A percentile compares a stretch with the other conserved stretches of the same genome.
Conservation (phyloP, 1,140 invertebrate species). For the Leptinotarsa defecta region DNA sequence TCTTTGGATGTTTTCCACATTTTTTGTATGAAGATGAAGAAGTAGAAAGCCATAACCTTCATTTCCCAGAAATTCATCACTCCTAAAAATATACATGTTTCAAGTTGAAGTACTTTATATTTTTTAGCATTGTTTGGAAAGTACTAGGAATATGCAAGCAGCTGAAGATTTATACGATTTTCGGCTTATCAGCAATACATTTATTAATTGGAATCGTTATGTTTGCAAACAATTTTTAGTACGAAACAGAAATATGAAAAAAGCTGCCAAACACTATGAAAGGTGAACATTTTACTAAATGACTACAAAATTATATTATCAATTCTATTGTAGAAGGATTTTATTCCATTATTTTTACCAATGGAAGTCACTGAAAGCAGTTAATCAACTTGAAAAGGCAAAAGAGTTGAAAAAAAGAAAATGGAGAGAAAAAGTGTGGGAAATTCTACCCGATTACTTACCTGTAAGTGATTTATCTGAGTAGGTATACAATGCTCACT, state of each 20-base stretch:
- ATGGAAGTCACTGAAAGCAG: conserved; percentile 65
- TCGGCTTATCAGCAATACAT: conserved; percentile 59
- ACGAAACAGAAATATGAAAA: conserved; percentile 58
- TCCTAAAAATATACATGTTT: too few relatives aligned
- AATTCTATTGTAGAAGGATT: conserved; percentile 58
- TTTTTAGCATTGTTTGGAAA: conserved; percentile 41
- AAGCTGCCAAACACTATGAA: conserved; percentile 61
- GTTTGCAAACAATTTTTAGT: conserved; percentile 56
- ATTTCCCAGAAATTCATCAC: too few relatives aligned
- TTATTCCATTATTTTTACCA: conserved; percentile 65
- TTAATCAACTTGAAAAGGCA: conserved; percentile 65
- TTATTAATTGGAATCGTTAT: conserved; percentile 59
- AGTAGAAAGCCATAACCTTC: too few relatives aligned
- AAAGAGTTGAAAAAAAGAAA: conserved; percentile 66
- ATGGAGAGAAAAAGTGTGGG: conserved; percentile 69
- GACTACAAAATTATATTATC: neutral
- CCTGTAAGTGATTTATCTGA: conserved; percentile 48
- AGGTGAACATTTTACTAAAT: conserved; percentile 27
- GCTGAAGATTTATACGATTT: conserved; percentile 67
- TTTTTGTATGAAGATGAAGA: too few relatives aligned
- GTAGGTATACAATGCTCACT: conserved; percentile 9
- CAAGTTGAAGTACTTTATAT: neutral
- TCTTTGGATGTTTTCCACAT: too few relatives aligned
- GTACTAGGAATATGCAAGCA: conserved; percentile 54
- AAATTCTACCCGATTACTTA: conserved; percentile 68